Base-by-base conservation (phyloP, 2,888 invertebrate genomes). In the Thecocarcelia acutangulata region DNA sequence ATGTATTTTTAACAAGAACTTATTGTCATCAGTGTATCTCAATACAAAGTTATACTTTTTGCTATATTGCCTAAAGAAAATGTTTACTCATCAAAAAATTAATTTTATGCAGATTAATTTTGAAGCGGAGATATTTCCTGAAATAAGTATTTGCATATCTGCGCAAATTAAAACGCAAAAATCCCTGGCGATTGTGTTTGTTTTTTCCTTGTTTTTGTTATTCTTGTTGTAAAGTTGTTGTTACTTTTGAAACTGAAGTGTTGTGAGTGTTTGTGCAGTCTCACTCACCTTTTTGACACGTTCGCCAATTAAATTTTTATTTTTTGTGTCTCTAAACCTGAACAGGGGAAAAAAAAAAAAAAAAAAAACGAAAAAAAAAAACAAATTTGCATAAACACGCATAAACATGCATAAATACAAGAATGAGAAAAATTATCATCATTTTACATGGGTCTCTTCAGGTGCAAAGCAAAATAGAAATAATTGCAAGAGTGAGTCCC, bases 231-330 rank as follows among this genome's bases (percentile, higher is more conserved):
- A n/a, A 21, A 42, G 24, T 56, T 64, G 48, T 50, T 59, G n/a
- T 64, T 46, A 37, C 52, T 37, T 37, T 37, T 40, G 8, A 40
- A 42, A 21, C 21, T 50, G 24, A 75, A 66, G 56, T 58, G 64
- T 15, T 73, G 33, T 63, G 63, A 73, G 73, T 58, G 56, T 15
- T 48, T 48, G 40, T 19, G 21, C 13, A 50, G 50, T 42, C 59
- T 17, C 58, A 72, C 61, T 64, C 76, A 72, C 40, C 76, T 81
- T 61, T 81, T 76, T 81, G 80, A 81, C 76, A 76, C 80, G 72
- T 76, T 72, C 72, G 48, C 72, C 68, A 81, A 81, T 81, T 81
- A 74, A 76, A 59, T 66, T 68, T 80, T 80, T 80, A 80, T 58
- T 68, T n/a, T 76, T 68, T 72, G 54, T 76, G 46, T 21, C 61